Base-by-base conservation (phyloP, 2,113 vertebrate genomes). In the Cairina moschata region DNA sequence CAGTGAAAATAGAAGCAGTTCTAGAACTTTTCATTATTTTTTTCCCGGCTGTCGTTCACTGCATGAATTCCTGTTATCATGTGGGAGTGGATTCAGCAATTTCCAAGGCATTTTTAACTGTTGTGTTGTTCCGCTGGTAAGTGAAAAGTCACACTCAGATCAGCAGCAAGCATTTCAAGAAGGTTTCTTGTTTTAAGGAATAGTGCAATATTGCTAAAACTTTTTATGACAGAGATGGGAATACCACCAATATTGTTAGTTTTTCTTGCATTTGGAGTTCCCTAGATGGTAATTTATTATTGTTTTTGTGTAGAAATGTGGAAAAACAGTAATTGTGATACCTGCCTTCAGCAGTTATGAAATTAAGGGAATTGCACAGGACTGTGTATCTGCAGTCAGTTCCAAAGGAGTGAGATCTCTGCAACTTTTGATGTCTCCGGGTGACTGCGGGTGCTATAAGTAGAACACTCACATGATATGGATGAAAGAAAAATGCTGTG, bases 181-280 rank as follows among this genome's bases (percentile, higher is more conserved):
- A 56, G 50, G 25, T 72, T 62, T 71, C 40, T 71, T 48, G 17
- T 71, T 96, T 85, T 83, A 63, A 68, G 68, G n/a, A 79, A 44
- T 54, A 55, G 36, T 88, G 55, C 71, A 15, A 48, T 46, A 29
- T 67, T 93, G 75, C 80, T 90, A 13, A 63, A 87, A 66, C 52
- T 87, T 95, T 86, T 89, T 34, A 32, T 83, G 40, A 65, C 75
- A 76, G 94, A 42, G 23, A 82, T 87, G 83, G 85, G 73, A 84
- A 73, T 84, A 63, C 60, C 92, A 59, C 5, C 72, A 91, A 91
- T 90, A 52, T 36, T 71, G 25, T 62, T 89, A n/a, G 10, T 44
- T 77, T 59, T 93, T 88, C 87, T 97, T 95, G 91, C 75, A 93
- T 95, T 96, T 97, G 94, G 93, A 95, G 48, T 46, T 78, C 67